Base-by-base conservation (phyloP, 2,797 vertebrate species). In the Oryzias sinensis region DNA sequence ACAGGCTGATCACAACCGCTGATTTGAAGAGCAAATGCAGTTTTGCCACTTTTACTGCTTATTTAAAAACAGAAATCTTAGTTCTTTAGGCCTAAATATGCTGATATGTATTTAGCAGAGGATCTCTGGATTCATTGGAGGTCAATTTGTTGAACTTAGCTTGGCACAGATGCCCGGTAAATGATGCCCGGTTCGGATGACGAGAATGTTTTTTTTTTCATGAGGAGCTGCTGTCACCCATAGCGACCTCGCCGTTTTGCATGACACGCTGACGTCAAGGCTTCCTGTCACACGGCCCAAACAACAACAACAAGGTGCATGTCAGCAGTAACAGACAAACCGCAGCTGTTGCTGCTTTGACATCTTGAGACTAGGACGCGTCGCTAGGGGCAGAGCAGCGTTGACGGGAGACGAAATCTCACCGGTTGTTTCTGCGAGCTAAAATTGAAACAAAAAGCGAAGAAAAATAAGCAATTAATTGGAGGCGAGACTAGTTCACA, bases 251-350 rank as follows among this genome's bases (percentile, higher is more conserved):
- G n/a, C 41, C n/a, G 16, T 62, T 24, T 63, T 56, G 59, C n/a
- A 40, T 72, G 65, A 56, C 37, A 4, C 22, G 1, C 43, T 56
- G 56, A 71, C 60, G 82, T 90, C 87, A 85, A 59, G 18, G 4
- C 56, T 90, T 91, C 89, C 86, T 84, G 77, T 74, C 65, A 64
- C 14, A 11, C 57, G 47, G 62, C 47, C 68, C 24, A 42, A 73
- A 82, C 64, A 59, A 40, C 64, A 59, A 40, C 72, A 69, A 71
- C 49, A 56, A 53, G 18, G 42, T 14, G 0, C 9, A 41, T 49
- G 52, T 51, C 65, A 58, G 58, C 43, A 41, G 47, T 33, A 53
- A 62, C 43, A 53, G 24, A 42, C 29, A 69, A 14, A 53, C 61
- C 45, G 11, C 65, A 40, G n/a, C 37, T 74, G 60, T 60, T 57